These are phyloP conservation scores for Punctoribates punctum DNA, from an alignment of 2,888 invertebrate genomes.

Conservation along the genomic window DNA sequence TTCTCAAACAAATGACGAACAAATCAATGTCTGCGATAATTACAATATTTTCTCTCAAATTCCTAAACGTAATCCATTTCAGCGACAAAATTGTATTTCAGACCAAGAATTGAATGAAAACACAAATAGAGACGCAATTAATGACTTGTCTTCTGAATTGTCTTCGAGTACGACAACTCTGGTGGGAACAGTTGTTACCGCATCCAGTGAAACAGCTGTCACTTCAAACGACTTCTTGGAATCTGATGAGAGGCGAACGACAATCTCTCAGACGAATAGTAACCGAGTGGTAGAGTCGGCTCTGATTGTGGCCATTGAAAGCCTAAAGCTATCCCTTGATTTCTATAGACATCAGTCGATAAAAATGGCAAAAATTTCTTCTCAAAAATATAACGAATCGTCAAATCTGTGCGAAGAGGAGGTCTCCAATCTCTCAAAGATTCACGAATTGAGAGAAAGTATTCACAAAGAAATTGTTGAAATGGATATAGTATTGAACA, in stretches of 20 bases:
- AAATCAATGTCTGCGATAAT: neutral
- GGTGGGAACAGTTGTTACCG: constrained; percentile 8
- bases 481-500: constrained; percentile 10
- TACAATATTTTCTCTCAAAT: neutral
- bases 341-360: constrained; percentile 28
- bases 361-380: constrained; percentile 17
- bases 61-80: constrained; percentile 9
- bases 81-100: constrained; percentile 13
- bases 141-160: constrained; percentile 6
- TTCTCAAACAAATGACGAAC: constrained; percentile 1
- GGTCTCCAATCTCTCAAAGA: neutral
- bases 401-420: constrained; percentile 4
- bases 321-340: constrained; percentile 26
- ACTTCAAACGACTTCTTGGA: neutral
- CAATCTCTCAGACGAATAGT: neutral
- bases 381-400: constrained; percentile 15
- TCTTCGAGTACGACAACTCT: constrained; percentile 24
- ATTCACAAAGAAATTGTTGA: constrained; percentile 27
- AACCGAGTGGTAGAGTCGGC: constrained; percentile 31
- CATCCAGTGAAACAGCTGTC: neutral
- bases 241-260: neutral
- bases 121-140: neutral
- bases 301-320: constrained; percentile 34
- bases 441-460: constrained; percentile 22
- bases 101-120: neutral